Evolutionary conservation across 2,113 vertebrate species (phyloP).

Genomic region (Xenus cinereus): DNA sequence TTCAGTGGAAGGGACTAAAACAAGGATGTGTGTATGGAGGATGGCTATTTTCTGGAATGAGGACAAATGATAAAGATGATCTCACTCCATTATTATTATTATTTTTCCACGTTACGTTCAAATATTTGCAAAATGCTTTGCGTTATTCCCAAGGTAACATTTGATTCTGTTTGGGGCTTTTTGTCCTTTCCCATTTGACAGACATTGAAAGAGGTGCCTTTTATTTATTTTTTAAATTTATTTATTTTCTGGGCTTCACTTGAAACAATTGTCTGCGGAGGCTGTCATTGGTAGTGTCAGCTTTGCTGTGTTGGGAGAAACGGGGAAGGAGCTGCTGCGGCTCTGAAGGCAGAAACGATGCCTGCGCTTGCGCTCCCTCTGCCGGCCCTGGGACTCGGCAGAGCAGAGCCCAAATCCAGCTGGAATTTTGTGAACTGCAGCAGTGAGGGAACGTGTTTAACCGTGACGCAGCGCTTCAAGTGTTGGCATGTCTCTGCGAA

Average conservation of each 20-base stretch:
- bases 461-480: fast-evolving
- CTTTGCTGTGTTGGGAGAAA: not conserved
- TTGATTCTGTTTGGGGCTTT: not conserved
- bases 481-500: not conserved
- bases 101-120: not conserved
- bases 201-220: not conserved
- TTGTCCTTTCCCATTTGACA: not conserved
- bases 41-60: not conserved
- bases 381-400: not conserved
- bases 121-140: not conserved
- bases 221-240: not conserved
- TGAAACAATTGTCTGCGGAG: not conserved
- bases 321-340: not conserved
- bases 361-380: not conserved
- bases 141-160: not conserved
- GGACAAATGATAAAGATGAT: not conserved
- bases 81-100: not conserved
- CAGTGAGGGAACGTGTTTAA: not conserved
- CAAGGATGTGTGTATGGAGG: not conserved
- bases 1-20: not conserved
- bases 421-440: not conserved
- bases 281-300: not conserved
- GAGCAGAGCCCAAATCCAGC: not conserved
- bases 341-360: fast-evolving
- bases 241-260: not conserved